Conservation (phyloP, 2,113 vertebrate species). For the Halichoeres trimaculatus region DNA sequence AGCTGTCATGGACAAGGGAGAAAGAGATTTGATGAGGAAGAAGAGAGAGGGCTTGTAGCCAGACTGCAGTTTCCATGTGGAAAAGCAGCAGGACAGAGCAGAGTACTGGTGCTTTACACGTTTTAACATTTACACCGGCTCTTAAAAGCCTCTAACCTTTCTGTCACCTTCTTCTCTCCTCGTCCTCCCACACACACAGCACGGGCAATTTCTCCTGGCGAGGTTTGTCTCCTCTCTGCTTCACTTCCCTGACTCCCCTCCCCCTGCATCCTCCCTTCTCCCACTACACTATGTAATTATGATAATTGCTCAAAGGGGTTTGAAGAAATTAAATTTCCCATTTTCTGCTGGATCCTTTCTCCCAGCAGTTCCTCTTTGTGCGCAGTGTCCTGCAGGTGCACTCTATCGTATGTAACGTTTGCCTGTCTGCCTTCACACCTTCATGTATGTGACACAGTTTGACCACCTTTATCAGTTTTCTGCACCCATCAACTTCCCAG, state of each 20-base stretch:
- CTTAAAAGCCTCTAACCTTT: constrained; percentile 42
- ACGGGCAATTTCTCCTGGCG: constrained; percentile 38
- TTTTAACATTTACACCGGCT: constrained; percentile 38
- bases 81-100: constrained; percentile 17
- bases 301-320: constrained; percentile 72
- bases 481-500: neutral
- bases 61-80: constrained; percentile 23
- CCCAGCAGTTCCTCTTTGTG: constrained; percentile 36
- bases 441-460: constrained; percentile 16
- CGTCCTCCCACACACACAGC: constrained; percentile 32
- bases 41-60: neutral
- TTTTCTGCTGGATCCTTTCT: constrained; percentile 56
- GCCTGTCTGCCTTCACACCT: constrained; percentile 3
- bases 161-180: constrained; percentile 26
- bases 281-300: constrained; percentile 71
- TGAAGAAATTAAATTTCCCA: constrained; percentile 71
- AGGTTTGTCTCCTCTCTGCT: constrained; percentile 60
- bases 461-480: neutral
- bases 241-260: constrained; percentile 51
- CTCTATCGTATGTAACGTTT: constrained; percentile 31
- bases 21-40: constrained; percentile 14
- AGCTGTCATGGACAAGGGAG: neutral
- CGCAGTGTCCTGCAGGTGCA: neutral
- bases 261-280: constrained; percentile 18
- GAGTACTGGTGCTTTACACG: constrained; percentile 22